Percentiles rank a stretch among this genome's conserved stretches.
These are phyloP conservation scores for Noctua janthina DNA, from an alignment of 2,888 invertebrate species.

Conservation along the genomic window DNA sequence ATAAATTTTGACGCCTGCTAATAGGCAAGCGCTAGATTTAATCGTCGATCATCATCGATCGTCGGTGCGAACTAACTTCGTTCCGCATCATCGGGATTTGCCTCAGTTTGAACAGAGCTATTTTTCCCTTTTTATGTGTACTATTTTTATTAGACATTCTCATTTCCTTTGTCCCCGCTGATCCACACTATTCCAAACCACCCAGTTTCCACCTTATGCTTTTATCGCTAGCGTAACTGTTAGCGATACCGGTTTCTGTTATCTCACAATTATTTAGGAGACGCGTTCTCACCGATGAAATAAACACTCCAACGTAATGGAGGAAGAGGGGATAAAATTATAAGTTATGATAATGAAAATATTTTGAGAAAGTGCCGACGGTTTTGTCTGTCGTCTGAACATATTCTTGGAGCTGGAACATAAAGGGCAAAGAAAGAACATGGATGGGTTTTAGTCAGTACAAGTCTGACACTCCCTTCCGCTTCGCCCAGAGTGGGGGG, in stretches of 20 bases:
- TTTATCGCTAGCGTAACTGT: constrained; percentile 86
- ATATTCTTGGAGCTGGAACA: background rate
- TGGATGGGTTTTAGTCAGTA: no score
- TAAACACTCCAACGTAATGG: constrained; percentile 71
- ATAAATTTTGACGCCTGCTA: background rate
- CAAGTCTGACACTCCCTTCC: no score
- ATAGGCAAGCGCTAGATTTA: background rate
- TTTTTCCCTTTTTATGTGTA: background rate
- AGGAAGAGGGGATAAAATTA: constrained; percentile 64
- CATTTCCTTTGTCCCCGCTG: background rate
- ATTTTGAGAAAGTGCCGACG: constrained; percentile 42
- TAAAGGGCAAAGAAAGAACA: no score
- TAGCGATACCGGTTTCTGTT: constrained; percentile 80
- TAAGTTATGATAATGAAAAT: constrained; percentile 69
- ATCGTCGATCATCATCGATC: background rate
- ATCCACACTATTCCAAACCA: constrained; percentile 66
- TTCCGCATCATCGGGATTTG: background rate
- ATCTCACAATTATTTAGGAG: constrained; percentile 87
- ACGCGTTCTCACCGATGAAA: constrained; percentile 80
- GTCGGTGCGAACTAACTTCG: background rate
- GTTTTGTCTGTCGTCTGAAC: constrained; percentile 7
- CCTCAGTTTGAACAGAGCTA: background rate
- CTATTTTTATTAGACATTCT: background rate
- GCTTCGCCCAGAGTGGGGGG: no score
- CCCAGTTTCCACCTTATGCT: constrained; percentile 83